These are phyloP conservation scores for Herminia tarsipennalis DNA, from an alignment of 2,888 invertebrate genomes.

Conservation along the genomic window DNA sequence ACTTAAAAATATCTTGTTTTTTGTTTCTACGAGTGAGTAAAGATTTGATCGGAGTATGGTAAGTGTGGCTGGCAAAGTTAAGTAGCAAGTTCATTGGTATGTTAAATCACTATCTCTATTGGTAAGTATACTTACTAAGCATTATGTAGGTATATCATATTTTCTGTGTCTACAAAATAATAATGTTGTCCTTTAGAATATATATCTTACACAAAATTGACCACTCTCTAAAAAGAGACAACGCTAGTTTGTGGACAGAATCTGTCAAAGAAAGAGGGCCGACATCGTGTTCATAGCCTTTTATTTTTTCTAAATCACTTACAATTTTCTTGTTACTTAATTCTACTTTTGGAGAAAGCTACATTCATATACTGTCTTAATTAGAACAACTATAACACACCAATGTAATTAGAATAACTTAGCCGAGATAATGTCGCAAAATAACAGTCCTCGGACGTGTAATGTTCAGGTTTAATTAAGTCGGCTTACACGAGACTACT, in stretches of 20 bases:
- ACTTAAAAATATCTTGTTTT: no score
- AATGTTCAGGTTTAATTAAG: conserved; percentile 31
- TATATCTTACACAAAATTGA: no score
- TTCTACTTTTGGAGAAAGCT: not conserved
- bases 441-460: conserved; percentile 7
- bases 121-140: not conserved
- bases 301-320: not conserved
- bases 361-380: not conserved
- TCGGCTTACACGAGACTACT: conserved; percentile 19
- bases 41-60: no score
- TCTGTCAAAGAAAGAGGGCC: no score
- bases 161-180: no score
- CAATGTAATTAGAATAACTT: conserved; percentile 4
- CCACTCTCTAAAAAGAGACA: no score
- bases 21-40: no score
- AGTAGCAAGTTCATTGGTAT: no score
- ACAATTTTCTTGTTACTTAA: not conserved
- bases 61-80: no score
- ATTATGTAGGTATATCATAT: not conserved
- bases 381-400: not conserved
- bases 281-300: not conserved
- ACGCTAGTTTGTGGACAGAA: no score
- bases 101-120: no score
- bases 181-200: no score
- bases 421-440: conserved; percentile 11